Percentiles rank a stretch among this genome's conserved stretches.
These are phyloP conservation scores for Silurus asotus DNA, from an alignment of 2,113 vertebrate species.

Conservation along the genomic window DNA sequence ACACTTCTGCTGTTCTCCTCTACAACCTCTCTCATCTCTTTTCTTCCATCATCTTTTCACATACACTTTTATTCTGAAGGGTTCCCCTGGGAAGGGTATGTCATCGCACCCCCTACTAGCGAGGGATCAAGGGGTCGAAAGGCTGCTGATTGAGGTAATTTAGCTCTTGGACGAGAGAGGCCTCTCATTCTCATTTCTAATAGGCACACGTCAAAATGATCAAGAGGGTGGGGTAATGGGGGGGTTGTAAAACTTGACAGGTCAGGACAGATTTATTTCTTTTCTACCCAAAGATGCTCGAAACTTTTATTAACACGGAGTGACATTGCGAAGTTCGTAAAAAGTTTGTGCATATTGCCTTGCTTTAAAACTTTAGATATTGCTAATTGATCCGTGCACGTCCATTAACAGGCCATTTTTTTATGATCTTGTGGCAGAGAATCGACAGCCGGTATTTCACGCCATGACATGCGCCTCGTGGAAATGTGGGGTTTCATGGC, in stretches of 20 bases:
- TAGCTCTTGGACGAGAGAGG: slow-evolving; percentile 75
- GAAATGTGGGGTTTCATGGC: slow-evolving; percentile 52
- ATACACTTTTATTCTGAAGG: slow-evolving; percentile 39
- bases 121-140: slow-evolving; percentile 69
- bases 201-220: slow-evolving; percentile 79
- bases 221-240: slow-evolving; percentile 56
- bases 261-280: slow-evolving; percentile 70
- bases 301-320: slow-evolving; percentile 74
- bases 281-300: slow-evolving; percentile 62
- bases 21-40: background rate
- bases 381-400: slow-evolving; percentile 74
- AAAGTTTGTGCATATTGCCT: slow-evolving; percentile 69
- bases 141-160: slow-evolving; percentile 79
- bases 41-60: slow-evolving; percentile 30
- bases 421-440: slow-evolving; percentile 65
- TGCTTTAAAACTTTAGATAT: slow-evolving; percentile 75
- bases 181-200: slow-evolving; percentile 70
- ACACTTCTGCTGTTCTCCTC: background rate
- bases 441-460: slow-evolving; percentile 60
- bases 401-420: slow-evolving; percentile 72
- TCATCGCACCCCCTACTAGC: slow-evolving; percentile 68
- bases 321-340: slow-evolving; percentile 79
- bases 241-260: slow-evolving; percentile 66
- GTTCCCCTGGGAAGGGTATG: slow-evolving; percentile 66
- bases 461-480: slow-evolving; percentile 56